Percentiles rank a stretch among this genome's conserved stretches.
Conservation (phyloP, 2,797 vertebrate species). For the Malacoctenus gilli region DNA sequence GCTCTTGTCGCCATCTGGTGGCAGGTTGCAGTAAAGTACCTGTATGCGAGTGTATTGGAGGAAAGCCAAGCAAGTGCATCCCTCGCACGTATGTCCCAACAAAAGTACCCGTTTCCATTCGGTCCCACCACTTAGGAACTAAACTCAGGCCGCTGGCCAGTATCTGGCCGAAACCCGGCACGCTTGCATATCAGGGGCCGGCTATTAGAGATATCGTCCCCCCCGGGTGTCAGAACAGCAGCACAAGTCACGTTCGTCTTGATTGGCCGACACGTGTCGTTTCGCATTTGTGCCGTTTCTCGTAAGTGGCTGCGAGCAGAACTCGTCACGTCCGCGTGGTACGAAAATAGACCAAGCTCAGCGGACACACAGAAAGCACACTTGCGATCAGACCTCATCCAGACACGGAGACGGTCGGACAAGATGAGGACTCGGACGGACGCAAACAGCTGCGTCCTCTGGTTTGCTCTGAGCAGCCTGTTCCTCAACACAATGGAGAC, state of each 20-base stretch:
- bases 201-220: slow-evolving; percentile 23
- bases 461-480: slow-evolving; percentile 4
- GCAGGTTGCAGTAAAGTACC: too few relatives aligned
- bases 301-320: slow-evolving; percentile 49
- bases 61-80: too few relatives aligned
- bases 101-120: too few relatives aligned
- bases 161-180: slow-evolving; percentile 17
- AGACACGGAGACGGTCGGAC: slow-evolving; percentile 11
- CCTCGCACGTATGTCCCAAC: too few relatives aligned
- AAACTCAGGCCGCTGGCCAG: background rate
- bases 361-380: slow-evolving; percentile 4
- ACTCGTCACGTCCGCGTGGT: slow-evolving; percentile 9
- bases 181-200: slow-evolving; percentile 16
- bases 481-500: background rate
- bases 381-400: too few relatives aligned
- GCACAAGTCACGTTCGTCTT: slow-evolving; percentile 21
- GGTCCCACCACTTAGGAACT: too few relatives aligned
- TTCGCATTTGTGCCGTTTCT: slow-evolving; percentile 11
- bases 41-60: too few relatives aligned
- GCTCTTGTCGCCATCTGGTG: too few relatives aligned
- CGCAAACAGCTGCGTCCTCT: slow-evolving; percentile 14
- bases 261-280: slow-evolving; percentile 21
- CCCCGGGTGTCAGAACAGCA: slow-evolving; percentile 2
- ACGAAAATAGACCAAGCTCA: slow-evolving; percentile 21
- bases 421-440: background rate